These are phyloP conservation scores for Atherinosoma microstoma DNA, from an alignment of 2,797 vertebrate species.

Conservation along the genomic window DNA sequence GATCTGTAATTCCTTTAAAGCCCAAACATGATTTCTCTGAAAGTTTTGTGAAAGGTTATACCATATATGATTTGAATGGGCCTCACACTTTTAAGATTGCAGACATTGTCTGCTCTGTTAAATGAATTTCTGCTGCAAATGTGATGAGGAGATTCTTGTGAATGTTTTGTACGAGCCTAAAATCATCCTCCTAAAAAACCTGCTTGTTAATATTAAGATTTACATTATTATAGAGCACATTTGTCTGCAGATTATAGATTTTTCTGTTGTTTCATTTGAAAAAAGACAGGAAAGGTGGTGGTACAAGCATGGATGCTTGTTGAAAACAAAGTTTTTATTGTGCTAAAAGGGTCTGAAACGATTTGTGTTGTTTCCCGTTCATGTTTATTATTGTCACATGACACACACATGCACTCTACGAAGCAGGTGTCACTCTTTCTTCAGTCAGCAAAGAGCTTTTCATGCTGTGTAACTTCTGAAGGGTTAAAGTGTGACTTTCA, in stretches of 20 bases:
- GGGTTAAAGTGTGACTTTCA: constrained; percentile 24
- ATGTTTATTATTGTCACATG: constrained; percentile 58
- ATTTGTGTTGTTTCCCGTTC: constrained; percentile 23
- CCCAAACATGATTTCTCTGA: neutral
- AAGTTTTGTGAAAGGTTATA: neutral
- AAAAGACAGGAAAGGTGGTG: neutral
- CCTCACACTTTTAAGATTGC: neutral
- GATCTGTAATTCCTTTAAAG: constrained; percentile 3
- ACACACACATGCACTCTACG: constrained; percentile 32
- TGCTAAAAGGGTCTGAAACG: constrained; percentile 44
- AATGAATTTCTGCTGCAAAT: neutral
- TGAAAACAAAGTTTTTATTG: constrained; percentile 22
- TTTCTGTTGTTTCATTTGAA: constrained; percentile 6
- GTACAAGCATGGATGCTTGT: neutral
- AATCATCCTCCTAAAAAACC: neutral
- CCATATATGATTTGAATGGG: neutral
- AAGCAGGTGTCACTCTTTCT: constrained; percentile 15
- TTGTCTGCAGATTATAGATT: neutral
- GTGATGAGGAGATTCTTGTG: neutral
- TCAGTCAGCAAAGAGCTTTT: constrained; percentile 22
- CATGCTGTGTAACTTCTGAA: neutral
- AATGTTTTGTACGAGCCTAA: neutral
- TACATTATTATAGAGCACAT: neutral
- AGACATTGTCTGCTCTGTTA: neutral
- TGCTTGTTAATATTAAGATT: neutral